These are phyloP conservation scores for Cephalopholis sonnerati DNA, from an alignment of 2,113 vertebrate genomes.

Conservation along the genomic window DNA sequence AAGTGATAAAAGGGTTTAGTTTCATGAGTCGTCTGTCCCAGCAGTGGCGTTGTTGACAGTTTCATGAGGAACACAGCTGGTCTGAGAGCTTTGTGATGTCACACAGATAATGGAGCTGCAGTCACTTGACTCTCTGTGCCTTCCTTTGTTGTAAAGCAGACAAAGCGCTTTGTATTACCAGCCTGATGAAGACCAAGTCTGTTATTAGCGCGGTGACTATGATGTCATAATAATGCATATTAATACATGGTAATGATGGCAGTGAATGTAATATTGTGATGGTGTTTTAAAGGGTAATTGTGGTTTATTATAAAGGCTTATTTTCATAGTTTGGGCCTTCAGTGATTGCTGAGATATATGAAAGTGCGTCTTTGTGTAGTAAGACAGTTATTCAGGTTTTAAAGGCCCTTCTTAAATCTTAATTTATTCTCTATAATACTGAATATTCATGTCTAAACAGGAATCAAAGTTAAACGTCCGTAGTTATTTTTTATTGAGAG, in stretches of 20 bases:
- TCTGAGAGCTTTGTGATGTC: constrained; percentile 42
- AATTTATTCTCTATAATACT: not conserved
- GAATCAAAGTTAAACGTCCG: not conserved
- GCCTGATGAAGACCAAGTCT: constrained; percentile 44
- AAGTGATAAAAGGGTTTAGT: not conserved
- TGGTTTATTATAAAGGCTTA: not conserved
- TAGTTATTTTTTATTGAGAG: too few species aligned
- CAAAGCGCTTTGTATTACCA: constrained; percentile 55
- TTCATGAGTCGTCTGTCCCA: not conserved
- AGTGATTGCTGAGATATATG: not conserved
- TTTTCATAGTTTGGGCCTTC: not conserved
- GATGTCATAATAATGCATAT: constrained; percentile 46
- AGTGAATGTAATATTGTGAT: constrained; percentile 16
- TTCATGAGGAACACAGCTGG: constrained; percentile 44
- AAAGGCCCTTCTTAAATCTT: not conserved
- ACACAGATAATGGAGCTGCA: constrained; percentile 61
- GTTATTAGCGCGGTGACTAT: constrained; percentile 42
- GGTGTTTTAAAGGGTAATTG: constrained; percentile 32
- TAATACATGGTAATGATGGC: constrained; percentile 16
- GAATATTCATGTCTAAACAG: not conserved
- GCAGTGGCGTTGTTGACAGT: constrained; percentile 33
- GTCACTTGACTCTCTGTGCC: constrained; percentile 38
- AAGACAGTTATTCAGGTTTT: not conserved
- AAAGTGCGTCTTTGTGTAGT: not conserved
- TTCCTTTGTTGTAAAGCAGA: constrained; percentile 57